Base-by-base conservation (phyloP, 1,140 invertebrate genomes). In the Ips typographus region DNA sequence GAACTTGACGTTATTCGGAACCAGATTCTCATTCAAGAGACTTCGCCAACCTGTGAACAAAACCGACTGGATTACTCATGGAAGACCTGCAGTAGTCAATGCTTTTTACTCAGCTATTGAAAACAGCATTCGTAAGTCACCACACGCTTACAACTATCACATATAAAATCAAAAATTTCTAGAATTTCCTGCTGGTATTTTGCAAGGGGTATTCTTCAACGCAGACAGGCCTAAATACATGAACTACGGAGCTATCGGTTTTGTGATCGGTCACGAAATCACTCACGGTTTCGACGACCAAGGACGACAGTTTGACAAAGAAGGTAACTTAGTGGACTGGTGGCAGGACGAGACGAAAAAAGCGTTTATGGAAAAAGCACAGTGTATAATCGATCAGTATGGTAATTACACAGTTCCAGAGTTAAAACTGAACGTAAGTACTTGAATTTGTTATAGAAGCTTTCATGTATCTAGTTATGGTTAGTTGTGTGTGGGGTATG, bases 261-360 rank as follows among this genome's bases (percentile, higher is more conserved):
- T 87, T 73, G 85, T 90, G 7, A 89, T 90, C 79, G 89, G 84
- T 3, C 84, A 85, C 68, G 84, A 85, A 78, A 84, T 85, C n/a
- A 84, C 83, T 3, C 84, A 85, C 57, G 83, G 82, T 6, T 96
- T 96, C 78, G 94, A 96, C 81, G 93, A 95, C 79, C 89, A 93
- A 80, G 91, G 92, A 49, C 86, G 94, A 36, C 93, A 96, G 83
- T 97, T 94, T 76, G 94, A 97, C 80, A 91, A 92, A 70, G 86
- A 94, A 57, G 95, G 95, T 43, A 95, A 90, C 86, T 85, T 82
- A 55, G 75, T 76, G 0, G 76, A 80, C 71, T 89, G 87, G 87
- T 90, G 89, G 88, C 81, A 84, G 67, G 71, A 74, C 36, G 72
- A 72, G 39, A 81, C 80, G 2, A 73, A 77, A 58, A 72, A 76